These are phyloP conservation scores for Nestor notabilis DNA, from an alignment of 2,113 vertebrate genomes.

Conservation along the genomic window DNA sequence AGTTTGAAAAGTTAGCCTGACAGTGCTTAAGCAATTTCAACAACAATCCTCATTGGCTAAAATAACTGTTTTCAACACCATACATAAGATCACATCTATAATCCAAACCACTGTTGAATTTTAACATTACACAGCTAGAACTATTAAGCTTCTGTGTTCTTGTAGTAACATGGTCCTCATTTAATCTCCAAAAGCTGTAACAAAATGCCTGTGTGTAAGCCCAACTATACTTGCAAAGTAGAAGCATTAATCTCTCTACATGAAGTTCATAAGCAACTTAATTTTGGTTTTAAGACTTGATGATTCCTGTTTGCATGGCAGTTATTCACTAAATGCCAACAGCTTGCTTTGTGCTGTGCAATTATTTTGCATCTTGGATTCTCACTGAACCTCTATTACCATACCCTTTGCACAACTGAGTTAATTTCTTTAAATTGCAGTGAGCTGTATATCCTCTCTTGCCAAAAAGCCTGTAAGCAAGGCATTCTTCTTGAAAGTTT, in stretches of 20 bases:
- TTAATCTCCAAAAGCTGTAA: neutral
- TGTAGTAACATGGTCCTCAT: neutral
- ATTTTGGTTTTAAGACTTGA: neutral
- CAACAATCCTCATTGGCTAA: neutral
- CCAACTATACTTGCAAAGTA: neutral
- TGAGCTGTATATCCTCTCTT: neutral
- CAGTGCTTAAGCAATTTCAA: neutral
- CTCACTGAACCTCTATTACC: neutral
- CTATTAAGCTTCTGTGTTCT: neutral
- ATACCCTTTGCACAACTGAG: neutral
- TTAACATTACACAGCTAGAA: neutral
- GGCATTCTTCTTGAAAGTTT: constrained; percentile 39
- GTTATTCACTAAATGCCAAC: neutral
- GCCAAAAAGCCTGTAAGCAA: constrained; percentile 23
- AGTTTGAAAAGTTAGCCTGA: neutral
- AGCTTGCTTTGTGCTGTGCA: neutral
- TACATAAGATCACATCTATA: neutral
- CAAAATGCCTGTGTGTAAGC: neutral
- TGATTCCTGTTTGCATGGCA: neutral
- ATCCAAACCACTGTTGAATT: neutral
- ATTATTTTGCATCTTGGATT: neutral
- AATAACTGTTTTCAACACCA: neutral
- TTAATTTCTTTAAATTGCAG: constrained; percentile 43
- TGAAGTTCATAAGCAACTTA: neutral
- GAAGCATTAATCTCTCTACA: neutral